Evolutionary conservation across 2,888 invertebrate genomes (phyloP), one percentile per base, ranked within the genome.

Genomic region (Chloromyia formosa): DNA sequence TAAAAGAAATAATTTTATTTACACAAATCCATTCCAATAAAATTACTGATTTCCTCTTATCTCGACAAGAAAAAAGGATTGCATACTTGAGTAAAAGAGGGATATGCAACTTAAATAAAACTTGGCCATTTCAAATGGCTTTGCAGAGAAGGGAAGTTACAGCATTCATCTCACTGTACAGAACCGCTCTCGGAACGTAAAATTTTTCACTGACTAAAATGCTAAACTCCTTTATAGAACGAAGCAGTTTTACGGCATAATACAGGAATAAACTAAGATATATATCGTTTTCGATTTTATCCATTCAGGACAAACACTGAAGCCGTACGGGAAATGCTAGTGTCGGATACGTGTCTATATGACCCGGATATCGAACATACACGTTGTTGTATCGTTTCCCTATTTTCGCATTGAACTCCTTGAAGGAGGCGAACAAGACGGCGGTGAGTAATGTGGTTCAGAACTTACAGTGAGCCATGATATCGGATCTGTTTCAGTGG

Each of bases 251-350:
- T 23, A 68, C 22, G 66, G 23, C 49, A 68, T 49, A 49, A 68
- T 68, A 23, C 9, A 68, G 49, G 49, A 68, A 68, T 68, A 68
- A 68, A 68, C 45, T 66, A 66, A 49, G 66, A 66, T 66, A 49
- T 49, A 68, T 49, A 49, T 49, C 66, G 66, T 18, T 14, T 68
- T 53, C 53, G 66, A 68, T 68, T 45, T 68, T 68, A 68, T 68
- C 53, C 49, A 22, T 68, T 23, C 66, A 22, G 49, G 49, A 68
- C 45, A 66, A 68, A 68, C 23, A 68, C 23, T 10, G 22, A 49
- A 49, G 5, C 7, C 12, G 49, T 42, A n/a, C 20, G 23, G 35
- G 61, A 61, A 1, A 14, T 1, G 12, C 9, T 58, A 27, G 23
- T 14, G 14, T 61, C 14, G 64, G 16, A 64, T 42, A 42, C 64